Base-by-base conservation (phyloP, 2,797 vertebrate species). In the Coranthus polyacanthus region DNA sequence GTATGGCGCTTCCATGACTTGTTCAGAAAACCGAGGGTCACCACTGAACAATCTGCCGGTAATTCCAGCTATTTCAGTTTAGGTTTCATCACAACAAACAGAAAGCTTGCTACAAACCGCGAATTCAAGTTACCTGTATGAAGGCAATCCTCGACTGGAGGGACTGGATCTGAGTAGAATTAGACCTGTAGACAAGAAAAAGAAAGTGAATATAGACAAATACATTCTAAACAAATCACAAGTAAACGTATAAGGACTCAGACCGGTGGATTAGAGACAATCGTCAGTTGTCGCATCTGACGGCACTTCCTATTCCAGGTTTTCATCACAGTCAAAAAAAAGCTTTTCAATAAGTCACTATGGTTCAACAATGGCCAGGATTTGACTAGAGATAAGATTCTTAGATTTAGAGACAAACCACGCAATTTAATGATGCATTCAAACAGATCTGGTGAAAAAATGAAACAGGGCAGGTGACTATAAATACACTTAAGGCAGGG, bases 41-140 rank as follows among this genome's bases (percentile, higher is more conserved):
- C 93, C 96, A 97, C 95, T 75, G 75, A 38, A 66, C 92, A 88
- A 88, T 97, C 95, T 95, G 96, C 81, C 95, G 95, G 95, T 96
- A 97, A 97, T 97, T 97, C 95, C 95, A 96, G 95, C 86, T 73
- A 3, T 79, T 84, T 88, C 80, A 83, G 78, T 87, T 89, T 76
- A 53, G 20, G 17, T 55, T 67, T 86, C 82, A 86, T 87, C 83
- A 81, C 26, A 2, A 2, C 12, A 43, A 6, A 18, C 26, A n/a
- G 7, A 6, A 6, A n/a, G 13, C 7, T 16, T n/a, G 2, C 32
- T 17, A 18, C 2, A 15, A 29, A 39, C 38, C 2, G 10, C 0
- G 15, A 16, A 5, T n/a, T 16, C 12, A 16, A 32, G 29, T 20
- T 50, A 50, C 47, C 47, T 50, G 47, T 3, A 32, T 17, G 1